Conservation (phyloP, 1,140 invertebrate species). For the Ceratina calcarata region DNA sequence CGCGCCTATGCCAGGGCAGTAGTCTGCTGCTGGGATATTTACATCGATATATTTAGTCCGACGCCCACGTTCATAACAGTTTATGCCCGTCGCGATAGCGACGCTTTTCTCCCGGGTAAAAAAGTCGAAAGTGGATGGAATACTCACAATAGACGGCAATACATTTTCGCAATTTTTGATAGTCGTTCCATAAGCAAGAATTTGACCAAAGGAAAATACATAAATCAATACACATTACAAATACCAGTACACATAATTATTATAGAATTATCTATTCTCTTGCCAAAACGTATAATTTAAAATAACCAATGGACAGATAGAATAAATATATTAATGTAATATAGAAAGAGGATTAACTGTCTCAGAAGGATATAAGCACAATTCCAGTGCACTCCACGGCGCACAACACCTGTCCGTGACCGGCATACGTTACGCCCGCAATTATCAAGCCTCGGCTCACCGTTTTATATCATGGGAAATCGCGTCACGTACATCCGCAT, state of each 20-base stretch:
- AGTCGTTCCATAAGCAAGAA: no score
- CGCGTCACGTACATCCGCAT: constrained; percentile 43
- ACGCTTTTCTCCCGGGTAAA: constrained; percentile 62
- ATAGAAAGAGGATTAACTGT: not conserved
- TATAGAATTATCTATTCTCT: no score
- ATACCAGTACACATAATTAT: not conserved
- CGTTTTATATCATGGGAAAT: constrained; percentile 49
- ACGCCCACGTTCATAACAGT: constrained; percentile 63
- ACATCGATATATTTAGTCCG: constrained; percentile 66
- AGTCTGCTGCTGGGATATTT: constrained; percentile 46
- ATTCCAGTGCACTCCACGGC: constrained; percentile 32
- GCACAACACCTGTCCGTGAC: constrained; percentile 44
- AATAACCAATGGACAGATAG: no score
- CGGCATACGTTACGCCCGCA: constrained; percentile 36
- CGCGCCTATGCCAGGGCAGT: not conserved
- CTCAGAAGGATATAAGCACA: constrained; percentile 17
- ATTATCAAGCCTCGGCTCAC: constrained; percentile 40
- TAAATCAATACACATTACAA: not conserved
- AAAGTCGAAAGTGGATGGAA: constrained; percentile 12
- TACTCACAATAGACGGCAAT: constrained; percentile 12
- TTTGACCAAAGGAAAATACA: not conserved
- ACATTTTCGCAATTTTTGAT: no score
- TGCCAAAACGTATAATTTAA: no score
- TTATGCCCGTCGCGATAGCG: constrained; percentile 54
- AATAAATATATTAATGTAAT: not conserved